phyloP scores from a whole-genome alignment of 2,888 invertebrate species.

The Bembecia ichneumoniformis region DNA sequence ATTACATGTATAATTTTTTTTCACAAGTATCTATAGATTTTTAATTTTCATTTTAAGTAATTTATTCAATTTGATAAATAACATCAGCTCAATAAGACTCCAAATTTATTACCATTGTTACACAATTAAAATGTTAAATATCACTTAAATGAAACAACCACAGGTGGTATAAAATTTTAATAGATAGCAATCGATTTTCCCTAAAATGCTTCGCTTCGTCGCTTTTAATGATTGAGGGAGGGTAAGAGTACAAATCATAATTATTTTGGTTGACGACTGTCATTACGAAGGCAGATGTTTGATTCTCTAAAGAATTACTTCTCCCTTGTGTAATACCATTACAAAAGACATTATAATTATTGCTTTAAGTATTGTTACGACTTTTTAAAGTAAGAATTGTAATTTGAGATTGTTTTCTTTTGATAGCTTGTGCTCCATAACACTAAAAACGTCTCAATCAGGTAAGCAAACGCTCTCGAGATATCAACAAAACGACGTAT shows the following conservation, averaged over 20 bases:
- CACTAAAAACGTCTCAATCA: no score
- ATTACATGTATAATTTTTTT: no score
- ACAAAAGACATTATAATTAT: slow-evolving; percentile 19
- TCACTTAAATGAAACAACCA: neutral
- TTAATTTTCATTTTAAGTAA: no score
- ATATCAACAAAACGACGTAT: no score
- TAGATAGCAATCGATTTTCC: slow-evolving; percentile 25
- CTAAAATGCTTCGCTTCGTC: slow-evolving; percentile 33
- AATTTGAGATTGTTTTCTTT: neutral
- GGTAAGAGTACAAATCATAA: slow-evolving; percentile 24
- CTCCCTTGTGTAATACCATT: slow-evolving; percentile 25
- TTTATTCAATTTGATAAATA: no score
- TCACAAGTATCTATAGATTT: no score
- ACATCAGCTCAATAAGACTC: no score
- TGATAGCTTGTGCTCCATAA: no score
- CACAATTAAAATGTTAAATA: neutral
- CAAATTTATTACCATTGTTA: no score
- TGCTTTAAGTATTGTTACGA: slow-evolving; percentile 24
- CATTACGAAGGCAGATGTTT: slow-evolving; percentile 43
- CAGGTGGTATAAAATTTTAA: neutral
- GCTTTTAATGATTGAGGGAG: slow-evolving; percentile 31
- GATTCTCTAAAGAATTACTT: slow-evolving; percentile 33
- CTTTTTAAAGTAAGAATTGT: slow-evolving; percentile 26
- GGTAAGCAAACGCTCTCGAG: no score
- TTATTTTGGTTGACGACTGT: slow-evolving; percentile 42